Percentiles rank a stretch among this genome's conserved stretches.
phyloP scores from a whole-genome alignment of 2,888 invertebrate genomes.

The Melanotus villosus region DNA sequence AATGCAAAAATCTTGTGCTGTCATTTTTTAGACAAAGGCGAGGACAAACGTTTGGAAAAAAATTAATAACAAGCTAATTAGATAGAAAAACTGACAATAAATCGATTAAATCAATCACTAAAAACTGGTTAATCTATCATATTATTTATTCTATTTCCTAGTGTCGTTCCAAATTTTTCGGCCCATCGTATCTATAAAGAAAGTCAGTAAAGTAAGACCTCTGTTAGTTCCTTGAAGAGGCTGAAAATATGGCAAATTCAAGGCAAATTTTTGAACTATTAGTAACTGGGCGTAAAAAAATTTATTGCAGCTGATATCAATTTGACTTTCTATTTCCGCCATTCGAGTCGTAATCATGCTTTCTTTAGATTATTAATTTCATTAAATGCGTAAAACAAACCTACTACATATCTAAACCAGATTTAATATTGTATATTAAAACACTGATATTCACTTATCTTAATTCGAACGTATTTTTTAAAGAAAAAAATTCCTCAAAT shows the following conservation, averaged over 20 bases:
- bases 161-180: background rate
- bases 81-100: background rate
- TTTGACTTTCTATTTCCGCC: background rate
- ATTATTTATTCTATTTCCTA: no score
- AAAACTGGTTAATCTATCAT: background rate
- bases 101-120: conserved; percentile 3
- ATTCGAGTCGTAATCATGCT: background rate
- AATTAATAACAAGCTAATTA: conserved; percentile 4
- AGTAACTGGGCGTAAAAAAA: background rate
- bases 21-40: background rate
- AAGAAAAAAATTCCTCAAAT: no score
- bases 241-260: background rate
- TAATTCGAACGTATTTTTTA: no score
- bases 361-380: background rate
- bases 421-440: no score
- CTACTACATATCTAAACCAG: no score
- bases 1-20: background rate
- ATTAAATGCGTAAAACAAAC: no score
- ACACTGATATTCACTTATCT: no score
- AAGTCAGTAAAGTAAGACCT: background rate
- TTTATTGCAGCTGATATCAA: background rate
- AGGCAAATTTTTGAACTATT: conserved; percentile 1
- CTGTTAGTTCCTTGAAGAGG: background rate
- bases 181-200: background rate
- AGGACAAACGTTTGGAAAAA: background rate